These are phyloP conservation scores for Martes martes DNA, from an alignment of 2,113 vertebrate species.

Conservation along the genomic window DNA sequence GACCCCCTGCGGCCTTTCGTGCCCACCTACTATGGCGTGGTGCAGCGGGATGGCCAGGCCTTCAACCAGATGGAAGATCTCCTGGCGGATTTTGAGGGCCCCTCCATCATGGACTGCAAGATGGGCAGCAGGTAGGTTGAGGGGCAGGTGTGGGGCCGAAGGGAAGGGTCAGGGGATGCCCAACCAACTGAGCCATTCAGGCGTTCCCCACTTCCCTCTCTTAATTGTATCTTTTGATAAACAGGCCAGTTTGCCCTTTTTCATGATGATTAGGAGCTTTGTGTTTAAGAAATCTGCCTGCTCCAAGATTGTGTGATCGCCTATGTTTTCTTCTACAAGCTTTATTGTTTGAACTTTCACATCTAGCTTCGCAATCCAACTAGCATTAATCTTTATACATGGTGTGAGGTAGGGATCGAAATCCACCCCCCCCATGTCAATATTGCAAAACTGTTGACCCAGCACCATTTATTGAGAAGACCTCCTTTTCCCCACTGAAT, in stretches of 20 bases:
- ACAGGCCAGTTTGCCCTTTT: not conserved
- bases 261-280: not conserved
- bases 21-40: conserved; percentile 88
- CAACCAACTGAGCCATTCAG: not conserved
- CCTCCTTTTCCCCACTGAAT: not conserved
- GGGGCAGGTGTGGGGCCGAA: not conserved
- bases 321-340: not conserved
- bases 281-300: not conserved
- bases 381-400: not conserved
- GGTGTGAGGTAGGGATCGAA: not conserved
- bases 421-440: not conserved
- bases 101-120: conserved; percentile 96
- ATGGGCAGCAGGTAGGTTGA: conserved; percentile 91
- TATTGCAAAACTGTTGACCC: not conserved
- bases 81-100: conserved; percentile 88
- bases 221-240: not conserved
- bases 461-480: not conserved
- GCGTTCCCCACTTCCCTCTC: not conserved
- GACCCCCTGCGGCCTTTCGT: conserved; percentile 87
- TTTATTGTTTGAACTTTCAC: not conserved
- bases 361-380: not conserved
- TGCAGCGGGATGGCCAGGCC: conserved; percentile 85
- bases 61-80: conserved; percentile 95
- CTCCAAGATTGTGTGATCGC: not conserved
- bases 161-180: not conserved